Base-by-base conservation (phyloP, 2,797 vertebrate species). In the Borostomias antarcticus region DNA sequence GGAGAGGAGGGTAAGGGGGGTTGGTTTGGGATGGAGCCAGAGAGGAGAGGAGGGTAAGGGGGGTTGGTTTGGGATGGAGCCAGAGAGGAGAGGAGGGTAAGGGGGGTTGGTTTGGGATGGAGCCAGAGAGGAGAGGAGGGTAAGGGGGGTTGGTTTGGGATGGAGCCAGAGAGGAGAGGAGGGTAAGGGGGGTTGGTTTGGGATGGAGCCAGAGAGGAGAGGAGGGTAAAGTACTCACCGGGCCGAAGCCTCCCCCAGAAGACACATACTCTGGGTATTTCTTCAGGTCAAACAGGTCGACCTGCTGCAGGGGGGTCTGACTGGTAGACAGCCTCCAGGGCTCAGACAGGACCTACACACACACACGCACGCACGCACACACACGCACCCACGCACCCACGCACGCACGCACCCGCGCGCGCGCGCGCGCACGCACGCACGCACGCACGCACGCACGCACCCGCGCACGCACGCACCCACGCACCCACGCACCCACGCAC, bases 291-390 rank as follows among this genome's bases (percentile, higher is more conserved):
- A 96, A 95, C 45, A 96, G 86, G 0, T 94, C 93, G 8, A 93
- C 61, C 80, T 96, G 91, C 68, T 99, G 98, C 68, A 95, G 91
- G 2, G 97, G 96, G 0, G 97, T 99, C 85, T 99, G 97, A 84
- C 97, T 99, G 0, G 98, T 99, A 30, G 98, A 99, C 62, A 99
- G 78, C 67, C 95, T 92, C 98, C 98, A 99, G 0, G 97, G 96
- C 48, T 98, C 96, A 6, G 98, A 95, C 65, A 99, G 80, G 25
- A 99, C 98, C 98, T 99, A 68, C 52, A 81, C 8, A 59, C 0
- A 67, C 30, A 74, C 29, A 69, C 19, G 60, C 28, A 48, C 57
- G 35, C 59, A 30, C 1, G 28, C 13, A 43, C 13, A 15, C 5
- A 21, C 33, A 30, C 48, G 9, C 57, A 32, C 29, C 8, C 7